phyloP scores from a whole-genome alignment of 2,113 vertebrate species.

The Merops nubicus region DNA sequence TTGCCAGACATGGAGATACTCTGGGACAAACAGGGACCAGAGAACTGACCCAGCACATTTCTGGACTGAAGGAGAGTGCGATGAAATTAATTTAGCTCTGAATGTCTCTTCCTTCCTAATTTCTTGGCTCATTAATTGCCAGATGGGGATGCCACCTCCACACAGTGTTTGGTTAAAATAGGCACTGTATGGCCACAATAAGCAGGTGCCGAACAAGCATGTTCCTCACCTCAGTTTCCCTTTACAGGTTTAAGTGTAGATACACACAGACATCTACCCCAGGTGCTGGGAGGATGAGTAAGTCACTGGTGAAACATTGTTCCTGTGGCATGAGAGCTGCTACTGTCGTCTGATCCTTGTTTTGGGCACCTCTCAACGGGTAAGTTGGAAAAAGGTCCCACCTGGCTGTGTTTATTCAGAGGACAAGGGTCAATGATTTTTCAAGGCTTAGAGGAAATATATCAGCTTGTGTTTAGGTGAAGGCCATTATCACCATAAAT shows the following conservation, averaged over 20 bases:
- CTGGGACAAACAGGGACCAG: neutral
- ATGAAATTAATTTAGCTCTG: neutral
- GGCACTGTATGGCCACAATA: neutral
- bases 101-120: neutral
- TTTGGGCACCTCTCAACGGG: neutral
- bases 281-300: neutral
- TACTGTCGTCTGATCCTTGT: neutral
- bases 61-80: fast-evolving
- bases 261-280: fast-evolving
- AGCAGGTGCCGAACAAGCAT: fast-evolving
- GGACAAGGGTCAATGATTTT: neutral
- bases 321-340: neutral
- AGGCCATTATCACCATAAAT: neutral
- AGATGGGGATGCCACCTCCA: neutral
- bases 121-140: neutral
- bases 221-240: neutral
- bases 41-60: neutral
- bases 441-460: neutral
- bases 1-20: neutral
- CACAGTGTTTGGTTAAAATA: fast-evolving
- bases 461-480: neutral
- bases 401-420: neutral
- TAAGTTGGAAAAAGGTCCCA: neutral
- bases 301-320: fast-evolving
- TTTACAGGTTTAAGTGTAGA: neutral